Conservation (phyloP, 2,113 vertebrate genomes). For the Otocyon megalotis region DNA sequence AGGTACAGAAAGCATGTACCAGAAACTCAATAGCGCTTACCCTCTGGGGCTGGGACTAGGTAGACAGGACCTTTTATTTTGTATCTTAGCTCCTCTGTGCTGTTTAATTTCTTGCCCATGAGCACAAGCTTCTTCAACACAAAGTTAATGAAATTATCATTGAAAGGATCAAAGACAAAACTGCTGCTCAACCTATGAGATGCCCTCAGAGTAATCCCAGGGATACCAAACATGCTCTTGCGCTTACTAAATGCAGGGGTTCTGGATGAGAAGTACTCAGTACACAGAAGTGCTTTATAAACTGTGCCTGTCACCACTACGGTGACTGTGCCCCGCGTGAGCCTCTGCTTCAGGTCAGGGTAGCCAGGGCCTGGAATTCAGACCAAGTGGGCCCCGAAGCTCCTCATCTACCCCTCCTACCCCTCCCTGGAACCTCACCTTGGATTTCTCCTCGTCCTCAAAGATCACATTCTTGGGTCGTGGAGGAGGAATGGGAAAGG, state of each 20-base stretch:
- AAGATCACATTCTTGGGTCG: constrained; percentile 94
- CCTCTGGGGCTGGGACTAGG: neutral
- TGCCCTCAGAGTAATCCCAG: neutral
- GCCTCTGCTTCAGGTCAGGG: neutral
- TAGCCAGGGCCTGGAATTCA: neutral
- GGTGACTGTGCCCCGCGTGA: rapidly evolving
- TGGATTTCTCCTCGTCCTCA: constrained; percentile 98
- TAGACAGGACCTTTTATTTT: neutral
- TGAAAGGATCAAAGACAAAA: neutral
- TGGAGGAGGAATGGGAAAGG: constrained; percentile 90
- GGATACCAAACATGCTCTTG: neutral
- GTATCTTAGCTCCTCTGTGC: neutral
- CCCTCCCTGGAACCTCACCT: constrained; percentile 87
- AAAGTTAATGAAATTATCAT: neutral
- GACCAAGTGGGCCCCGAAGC: neutral
- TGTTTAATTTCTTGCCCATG: neutral
- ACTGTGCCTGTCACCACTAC: rapidly evolving
- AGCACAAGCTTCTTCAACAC: neutral
- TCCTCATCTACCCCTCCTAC: neutral
- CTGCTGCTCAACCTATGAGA: neutral
- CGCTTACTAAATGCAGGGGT: neutral
- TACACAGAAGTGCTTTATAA: too few relatives aligned
- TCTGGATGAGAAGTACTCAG: rapidly evolving
- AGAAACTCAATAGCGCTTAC: neutral
- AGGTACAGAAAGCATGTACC: neutral